phyloP scores from a whole-genome alignment of 1,140 invertebrate species.

The Drosophila nebulosa region DNA sequence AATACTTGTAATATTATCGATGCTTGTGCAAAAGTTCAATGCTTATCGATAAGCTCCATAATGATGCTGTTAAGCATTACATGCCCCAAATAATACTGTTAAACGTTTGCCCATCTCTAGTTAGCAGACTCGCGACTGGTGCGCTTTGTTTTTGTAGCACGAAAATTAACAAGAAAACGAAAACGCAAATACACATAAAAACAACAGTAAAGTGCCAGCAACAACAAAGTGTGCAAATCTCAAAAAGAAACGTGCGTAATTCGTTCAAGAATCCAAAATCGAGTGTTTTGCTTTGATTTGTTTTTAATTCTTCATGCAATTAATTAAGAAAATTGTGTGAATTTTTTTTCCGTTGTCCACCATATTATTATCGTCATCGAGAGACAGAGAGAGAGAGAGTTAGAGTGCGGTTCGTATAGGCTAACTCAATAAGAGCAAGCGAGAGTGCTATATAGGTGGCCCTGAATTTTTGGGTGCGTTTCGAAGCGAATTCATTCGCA shows the following conservation, averaged over 20 bases:
- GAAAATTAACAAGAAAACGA: slow-evolving; percentile 37
- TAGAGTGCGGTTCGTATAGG: background rate
- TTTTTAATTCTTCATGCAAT: slow-evolving; percentile 39
- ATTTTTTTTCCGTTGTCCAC: slow-evolving; percentile 64
- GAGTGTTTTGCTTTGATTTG: slow-evolving; percentile 21
- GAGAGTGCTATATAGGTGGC: slow-evolving; percentile 47
- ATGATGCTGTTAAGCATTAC: background rate
- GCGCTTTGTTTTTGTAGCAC: slow-evolving; percentile 62
- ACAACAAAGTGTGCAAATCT: slow-evolving; percentile 31
- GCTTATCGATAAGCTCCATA: background rate
- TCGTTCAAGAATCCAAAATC: background rate
- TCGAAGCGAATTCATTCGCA: slow-evolving; percentile 25
- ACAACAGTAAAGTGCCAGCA: slow-evolving; percentile 25
- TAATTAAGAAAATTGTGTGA: slow-evolving; percentile 78
- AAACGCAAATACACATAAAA: slow-evolving; percentile 50
- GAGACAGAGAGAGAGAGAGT: slow-evolving; percentile 49
- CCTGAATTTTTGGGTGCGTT: slow-evolving; percentile 73
- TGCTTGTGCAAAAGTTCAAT: too few relatives aligned
- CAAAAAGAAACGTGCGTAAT: slow-evolving; percentile 50
- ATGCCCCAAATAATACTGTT: background rate
- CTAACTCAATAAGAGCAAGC: slow-evolving; percentile 3
- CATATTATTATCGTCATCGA: slow-evolving; percentile 57
- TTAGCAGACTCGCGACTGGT: slow-evolving; percentile 35
- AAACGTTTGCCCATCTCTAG: slow-evolving; percentile 29
- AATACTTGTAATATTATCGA: too few relatives aligned